Evolutionary conservation across 2,797 vertebrate genomes (phyloP).

Genomic region (Anabas testudineus): DNA sequence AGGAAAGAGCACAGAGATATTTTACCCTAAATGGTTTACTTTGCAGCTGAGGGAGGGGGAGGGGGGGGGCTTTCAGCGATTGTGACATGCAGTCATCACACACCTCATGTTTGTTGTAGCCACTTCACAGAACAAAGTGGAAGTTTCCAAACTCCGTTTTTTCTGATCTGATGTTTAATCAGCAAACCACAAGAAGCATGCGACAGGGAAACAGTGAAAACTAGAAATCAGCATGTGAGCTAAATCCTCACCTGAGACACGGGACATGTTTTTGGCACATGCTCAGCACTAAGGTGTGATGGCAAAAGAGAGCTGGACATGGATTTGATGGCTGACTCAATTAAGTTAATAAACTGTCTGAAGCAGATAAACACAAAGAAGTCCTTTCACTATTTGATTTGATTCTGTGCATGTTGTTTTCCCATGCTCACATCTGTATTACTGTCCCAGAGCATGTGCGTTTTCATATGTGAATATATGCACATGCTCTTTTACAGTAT

Average conservation of each 20-base stretch:
- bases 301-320: not conserved
- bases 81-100: slow-evolving; percentile 56
- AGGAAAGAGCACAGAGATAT: slow-evolving; percentile 71
- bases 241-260: slow-evolving; percentile 17
- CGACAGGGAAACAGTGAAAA: not conserved
- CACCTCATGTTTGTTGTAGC: slow-evolving; percentile 64
- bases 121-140: slow-evolving; percentile 34
- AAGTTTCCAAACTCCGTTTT: slow-evolving; percentile 19
- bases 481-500: slow-evolving; percentile 7
- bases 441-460: not conserved
- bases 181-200: not conserved
- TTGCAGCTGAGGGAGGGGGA: slow-evolving; percentile 35
- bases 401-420: not conserved
- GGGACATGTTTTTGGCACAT: not conserved
- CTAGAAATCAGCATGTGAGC: not conserved
- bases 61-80: slow-evolving; percentile 12
- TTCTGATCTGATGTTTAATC: slow-evolving; percentile 7
- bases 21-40: slow-evolving; percentile 78
- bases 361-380: too few species aligned
- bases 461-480: not conserved
- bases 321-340: not conserved
- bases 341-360: not conserved
- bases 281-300: not conserved
- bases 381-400: too few species aligned
- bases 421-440: slow-evolving; percentile 12